These are phyloP conservation scores for Ciconia maguari DNA, from an alignment of 2,113 vertebrate species.

Conservation along the genomic window DNA sequence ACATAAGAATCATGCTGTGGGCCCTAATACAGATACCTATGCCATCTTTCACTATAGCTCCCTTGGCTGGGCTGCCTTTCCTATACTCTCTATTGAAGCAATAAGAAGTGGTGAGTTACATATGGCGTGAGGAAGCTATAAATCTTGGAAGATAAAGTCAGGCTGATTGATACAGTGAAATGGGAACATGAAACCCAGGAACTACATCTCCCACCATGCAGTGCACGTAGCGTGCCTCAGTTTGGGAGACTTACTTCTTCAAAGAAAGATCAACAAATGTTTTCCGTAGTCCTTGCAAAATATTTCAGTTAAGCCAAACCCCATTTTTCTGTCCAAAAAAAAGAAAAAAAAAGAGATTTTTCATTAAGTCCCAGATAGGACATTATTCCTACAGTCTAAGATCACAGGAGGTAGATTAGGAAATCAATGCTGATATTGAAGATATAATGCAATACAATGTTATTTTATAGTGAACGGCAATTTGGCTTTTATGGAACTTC, in stretches of 20 bases:
- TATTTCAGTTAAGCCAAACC: not conserved
- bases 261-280: not conserved
- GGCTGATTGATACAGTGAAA: not conserved
- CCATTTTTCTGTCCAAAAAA: not conserved
- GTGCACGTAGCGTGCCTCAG: fast-evolving
- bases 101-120: not conserved
- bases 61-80: not conserved
- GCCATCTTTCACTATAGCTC: not conserved
- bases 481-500: not conserved
- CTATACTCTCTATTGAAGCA: not conserved
- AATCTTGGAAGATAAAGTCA: constrained; percentile 4
- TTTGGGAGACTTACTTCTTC: not conserved
- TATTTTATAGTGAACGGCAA: not conserved
- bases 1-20: not conserved
- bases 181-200: not conserved
- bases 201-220: not conserved
- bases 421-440: not conserved
- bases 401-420: not conserved
- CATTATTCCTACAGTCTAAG: not conserved
- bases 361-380: not conserved
- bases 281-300: not conserved
- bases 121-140: not conserved
- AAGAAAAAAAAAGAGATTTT: not conserved
- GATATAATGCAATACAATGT: not conserved
- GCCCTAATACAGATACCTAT: fast-evolving